These are phyloP conservation scores for Melanotaenia boesemani DNA, from an alignment of 2,797 vertebrate genomes.

Conservation along the genomic window DNA sequence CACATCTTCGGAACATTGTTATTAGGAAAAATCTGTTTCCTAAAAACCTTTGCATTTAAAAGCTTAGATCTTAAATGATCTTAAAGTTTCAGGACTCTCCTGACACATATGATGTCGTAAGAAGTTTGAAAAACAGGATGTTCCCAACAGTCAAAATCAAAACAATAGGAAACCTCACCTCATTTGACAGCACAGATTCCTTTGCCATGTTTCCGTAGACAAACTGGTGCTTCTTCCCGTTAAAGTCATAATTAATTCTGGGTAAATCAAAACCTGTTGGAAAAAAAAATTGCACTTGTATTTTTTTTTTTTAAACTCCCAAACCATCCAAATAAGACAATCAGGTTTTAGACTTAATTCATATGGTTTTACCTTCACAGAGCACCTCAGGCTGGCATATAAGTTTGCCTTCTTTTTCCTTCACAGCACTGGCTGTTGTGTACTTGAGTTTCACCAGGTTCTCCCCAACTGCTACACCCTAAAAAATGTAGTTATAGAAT, in stretches of 20 bases:
- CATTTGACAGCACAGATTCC: conserved; percentile 81
- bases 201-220: conserved; percentile 83
- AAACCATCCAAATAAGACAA: background rate
- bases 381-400: conserved; percentile 88
- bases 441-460: conserved; percentile 86
- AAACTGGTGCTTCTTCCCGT: conserved; percentile 88
- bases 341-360: background rate
- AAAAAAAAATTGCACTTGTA: conserved; percentile 4
- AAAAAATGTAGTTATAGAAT: background rate
- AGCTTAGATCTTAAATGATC: conserved; percentile 1
- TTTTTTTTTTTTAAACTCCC: background rate
- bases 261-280: conserved; percentile 90
- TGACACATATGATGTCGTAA: background rate
- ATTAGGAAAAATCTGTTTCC: conserved; percentile 47
- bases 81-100: conserved; percentile 12
- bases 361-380: conserved; percentile 84
- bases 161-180: conserved; percentile 79
- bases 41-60: background rate
- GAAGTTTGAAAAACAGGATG: conserved; percentile 9
- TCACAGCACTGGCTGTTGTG: conserved; percentile 88
- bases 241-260: conserved; percentile 90
- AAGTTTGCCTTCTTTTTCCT: conserved; percentile 89
- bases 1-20: conserved; percentile 28
- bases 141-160: conserved; percentile 10
- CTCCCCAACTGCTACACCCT: conserved; percentile 84